Percentiles rank a stretch among this genome's conserved stretches.
These are phyloP conservation scores for Paracentrotus lividus DNA, from an alignment of 53 echinoderm and acorn worm species.

Conservation along the genomic window DNA sequence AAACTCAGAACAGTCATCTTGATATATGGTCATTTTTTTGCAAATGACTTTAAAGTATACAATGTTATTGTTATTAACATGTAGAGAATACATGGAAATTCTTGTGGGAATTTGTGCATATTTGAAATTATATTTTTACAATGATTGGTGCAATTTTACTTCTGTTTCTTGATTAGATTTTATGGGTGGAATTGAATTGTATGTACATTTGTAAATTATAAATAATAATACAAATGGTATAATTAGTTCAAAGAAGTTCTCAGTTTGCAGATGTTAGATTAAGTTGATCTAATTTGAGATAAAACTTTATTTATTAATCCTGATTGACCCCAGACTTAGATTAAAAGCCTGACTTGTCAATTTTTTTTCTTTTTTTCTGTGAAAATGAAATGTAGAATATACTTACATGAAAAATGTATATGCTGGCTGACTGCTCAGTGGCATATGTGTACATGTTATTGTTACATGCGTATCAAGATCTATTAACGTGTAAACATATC, in stretches of 20 bases:
- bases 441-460: too few species aligned
- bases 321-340: too few species aligned
- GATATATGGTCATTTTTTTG: not conserved
- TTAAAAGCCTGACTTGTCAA: too few species aligned
- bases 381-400: too few species aligned
- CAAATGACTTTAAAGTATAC: not conserved
- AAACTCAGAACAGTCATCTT: conserved; percentile 6
- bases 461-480: too few species aligned
- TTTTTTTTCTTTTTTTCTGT: too few species aligned
- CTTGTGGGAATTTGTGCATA: conserved; percentile 66
- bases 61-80: conserved; percentile 6
- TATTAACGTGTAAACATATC: too few species aligned
- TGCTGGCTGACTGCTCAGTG: too few species aligned
- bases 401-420: too few species aligned
- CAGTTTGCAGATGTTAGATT: too few species aligned
- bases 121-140: conserved; percentile 66
- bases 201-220: not conserved
- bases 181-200: not conserved
- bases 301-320: too few species aligned
- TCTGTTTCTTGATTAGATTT: not conserved
- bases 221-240: not conserved
- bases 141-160: conserved; percentile 61
- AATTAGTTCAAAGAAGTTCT: not conserved
- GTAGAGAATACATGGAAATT: not conserved
- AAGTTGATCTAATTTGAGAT: too few species aligned